Conservation (phyloP, 2,797 vertebrate species). For the Babyrousa celebensis region DNA sequence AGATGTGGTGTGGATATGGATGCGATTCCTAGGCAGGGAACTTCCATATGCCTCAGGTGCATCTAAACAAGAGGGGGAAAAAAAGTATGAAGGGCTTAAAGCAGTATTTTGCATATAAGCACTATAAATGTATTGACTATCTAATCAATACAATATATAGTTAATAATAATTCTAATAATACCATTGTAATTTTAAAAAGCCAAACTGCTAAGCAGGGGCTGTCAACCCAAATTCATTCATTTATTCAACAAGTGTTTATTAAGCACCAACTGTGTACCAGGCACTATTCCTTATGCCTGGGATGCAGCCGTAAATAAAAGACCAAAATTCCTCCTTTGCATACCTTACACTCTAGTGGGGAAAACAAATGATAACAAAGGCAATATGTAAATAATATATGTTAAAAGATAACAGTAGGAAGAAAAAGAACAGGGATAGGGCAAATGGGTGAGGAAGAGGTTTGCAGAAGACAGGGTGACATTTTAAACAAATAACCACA, state of each 20-base stretch:
- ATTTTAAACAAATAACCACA: slow-evolving; percentile 20
- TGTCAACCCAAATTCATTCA: slow-evolving; percentile 24
- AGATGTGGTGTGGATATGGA: no score
- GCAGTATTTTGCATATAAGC: slow-evolving; percentile 28
- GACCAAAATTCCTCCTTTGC: background rate
- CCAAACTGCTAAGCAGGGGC: background rate
- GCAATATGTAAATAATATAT: background rate
- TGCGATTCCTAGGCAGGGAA: no score
- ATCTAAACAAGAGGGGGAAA: no score
- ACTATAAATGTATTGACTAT: slow-evolving; percentile 36
- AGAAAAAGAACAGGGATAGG: background rate
- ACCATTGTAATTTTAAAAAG: background rate
- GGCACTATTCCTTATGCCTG: background rate
- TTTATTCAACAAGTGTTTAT: slow-evolving; percentile 31
- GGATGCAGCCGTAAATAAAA: background rate
- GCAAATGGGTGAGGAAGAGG: background rate
- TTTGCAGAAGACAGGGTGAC: background rate
- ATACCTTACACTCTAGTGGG: background rate
- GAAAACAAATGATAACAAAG: slow-evolving; percentile 4
- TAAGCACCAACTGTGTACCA: background rate
- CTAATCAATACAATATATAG: background rate
- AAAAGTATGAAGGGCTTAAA: background rate
- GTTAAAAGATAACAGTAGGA: background rate
- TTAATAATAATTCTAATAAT: background rate
- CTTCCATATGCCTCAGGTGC: no score